Conservation (phyloP, 2,888 invertebrate genomes). For the Andrena trimmerana region DNA sequence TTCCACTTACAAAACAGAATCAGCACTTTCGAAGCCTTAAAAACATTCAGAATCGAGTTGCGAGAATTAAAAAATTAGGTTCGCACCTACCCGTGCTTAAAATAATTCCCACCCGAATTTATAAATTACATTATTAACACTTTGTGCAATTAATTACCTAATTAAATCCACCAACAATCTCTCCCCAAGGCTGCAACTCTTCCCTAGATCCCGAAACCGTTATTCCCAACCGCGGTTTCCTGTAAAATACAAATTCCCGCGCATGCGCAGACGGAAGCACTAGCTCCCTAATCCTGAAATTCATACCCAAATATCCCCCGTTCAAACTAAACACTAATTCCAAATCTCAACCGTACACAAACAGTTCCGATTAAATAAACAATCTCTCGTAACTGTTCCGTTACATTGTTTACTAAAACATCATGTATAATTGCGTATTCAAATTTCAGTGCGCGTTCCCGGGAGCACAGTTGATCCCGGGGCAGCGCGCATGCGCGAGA, state of each 20-base stretch:
- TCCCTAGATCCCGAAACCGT: background rate
- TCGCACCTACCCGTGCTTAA: no score
- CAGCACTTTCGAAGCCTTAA: no score
- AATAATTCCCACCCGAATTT: background rate
- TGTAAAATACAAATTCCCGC: background rate
- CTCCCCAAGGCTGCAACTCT: background rate
- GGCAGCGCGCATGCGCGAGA: conserved; percentile 32
- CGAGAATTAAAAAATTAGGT: no score
- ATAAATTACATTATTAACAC: background rate
- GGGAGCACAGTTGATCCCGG: no score
- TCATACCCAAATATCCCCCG: background rate
- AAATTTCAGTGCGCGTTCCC: no score
- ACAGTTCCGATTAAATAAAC: background rate
- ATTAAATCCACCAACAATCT: background rate
- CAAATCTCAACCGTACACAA: no score
- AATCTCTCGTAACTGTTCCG: no score
- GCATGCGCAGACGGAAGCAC: background rate
- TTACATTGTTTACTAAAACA: no score
- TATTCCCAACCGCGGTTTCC: no score
- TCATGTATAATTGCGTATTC: no score
- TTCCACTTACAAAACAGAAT: no score
- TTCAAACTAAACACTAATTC: background rate
- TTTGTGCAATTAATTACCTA: background rate
- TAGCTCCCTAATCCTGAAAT: background rate
- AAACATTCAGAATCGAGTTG: no score